Percentiles rank a stretch among this genome's conserved stretches.
phyloP scores from a whole-genome alignment of 2,113 vertebrate species.

The Plectropomus leopardus region DNA sequence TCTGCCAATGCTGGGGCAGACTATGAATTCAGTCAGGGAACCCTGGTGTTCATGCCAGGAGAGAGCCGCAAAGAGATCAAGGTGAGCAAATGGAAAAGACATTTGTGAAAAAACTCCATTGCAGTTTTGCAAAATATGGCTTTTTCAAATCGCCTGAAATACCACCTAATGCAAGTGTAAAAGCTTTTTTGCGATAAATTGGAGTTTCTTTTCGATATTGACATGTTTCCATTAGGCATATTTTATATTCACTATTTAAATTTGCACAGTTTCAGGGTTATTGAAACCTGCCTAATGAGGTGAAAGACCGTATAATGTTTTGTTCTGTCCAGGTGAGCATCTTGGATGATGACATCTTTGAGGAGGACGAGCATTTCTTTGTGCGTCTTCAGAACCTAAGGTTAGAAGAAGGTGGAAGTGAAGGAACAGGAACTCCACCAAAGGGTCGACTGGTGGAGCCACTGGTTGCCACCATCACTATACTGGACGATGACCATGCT shows the following conservation, averaged over 20 bases:
- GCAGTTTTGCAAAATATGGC: too few relatives aligned
- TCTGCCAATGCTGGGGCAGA: conserved; percentile 94
- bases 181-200: too few relatives aligned
- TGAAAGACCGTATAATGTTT: neutral
- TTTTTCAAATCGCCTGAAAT: too few relatives aligned
- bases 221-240: too few relatives aligned
- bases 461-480: conserved; percentile 89
- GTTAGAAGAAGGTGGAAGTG: conserved; percentile 85
- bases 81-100: conserved; percentile 59
- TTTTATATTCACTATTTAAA: too few relatives aligned
- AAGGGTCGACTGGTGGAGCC: conserved; percentile 89
- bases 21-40: conserved; percentile 86
- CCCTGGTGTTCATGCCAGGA: conserved; percentile 84
- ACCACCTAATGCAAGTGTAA: too few relatives aligned
- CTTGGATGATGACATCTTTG: conserved; percentile 96
- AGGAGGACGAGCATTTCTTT: conserved; percentile 98
- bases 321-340: conserved; percentile 87
- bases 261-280: too few relatives aligned
- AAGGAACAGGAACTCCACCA: conserved; percentile 77
- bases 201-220: too few relatives aligned
- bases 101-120: too few relatives aligned
- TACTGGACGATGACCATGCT: conserved; percentile 96
- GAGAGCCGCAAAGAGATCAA: conserved; percentile 84
- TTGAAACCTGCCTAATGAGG: too few relatives aligned
- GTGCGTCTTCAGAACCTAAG: conserved; percentile 92